phyloP scores from a whole-genome alignment of 2,113 vertebrate species.

The Hemibagrus wyckioides region DNA sequence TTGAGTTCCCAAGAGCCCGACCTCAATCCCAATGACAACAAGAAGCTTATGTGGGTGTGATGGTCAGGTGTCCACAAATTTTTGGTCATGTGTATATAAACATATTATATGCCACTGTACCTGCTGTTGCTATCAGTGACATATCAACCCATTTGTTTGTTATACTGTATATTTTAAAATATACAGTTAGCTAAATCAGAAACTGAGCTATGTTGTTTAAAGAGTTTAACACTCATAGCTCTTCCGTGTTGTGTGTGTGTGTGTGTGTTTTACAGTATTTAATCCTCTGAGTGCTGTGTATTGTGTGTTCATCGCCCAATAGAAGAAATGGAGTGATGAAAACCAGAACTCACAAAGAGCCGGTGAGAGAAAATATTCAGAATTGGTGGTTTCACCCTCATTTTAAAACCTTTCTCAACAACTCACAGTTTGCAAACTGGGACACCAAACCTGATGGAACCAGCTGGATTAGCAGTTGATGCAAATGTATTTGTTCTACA shows the following conservation, averaged over 20 bases:
- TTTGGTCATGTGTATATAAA: not conserved
- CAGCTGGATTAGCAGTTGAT: not conserved
- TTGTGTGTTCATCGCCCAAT: slow-evolving; percentile 59
- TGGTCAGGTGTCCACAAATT: not conserved
- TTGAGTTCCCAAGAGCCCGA: not conserved
- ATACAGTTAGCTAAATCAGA: not conserved
- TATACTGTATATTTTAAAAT: no score
- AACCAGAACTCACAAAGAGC: slow-evolving; percentile 81
- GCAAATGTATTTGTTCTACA: not conserved
- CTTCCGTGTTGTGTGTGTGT: slow-evolving; percentile 31
- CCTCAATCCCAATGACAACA: not conserved
- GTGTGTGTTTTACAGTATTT: not conserved
- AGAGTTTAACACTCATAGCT: not conserved
- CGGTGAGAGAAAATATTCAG: slow-evolving; percentile 60
- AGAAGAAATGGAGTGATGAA: slow-evolving; percentile 78
- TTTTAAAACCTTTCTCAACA: not conserved
- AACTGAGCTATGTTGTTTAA: not conserved
- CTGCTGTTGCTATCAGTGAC: not conserved
- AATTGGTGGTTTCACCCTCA: not conserved
- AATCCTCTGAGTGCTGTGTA: slow-evolving; percentile 20
- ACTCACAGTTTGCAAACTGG: not conserved
- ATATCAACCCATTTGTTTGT: not conserved
- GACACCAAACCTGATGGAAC: not conserved
- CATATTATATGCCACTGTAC: not conserved
- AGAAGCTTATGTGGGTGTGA: not conserved